phyloP scores from a whole-genome alignment of 1,140 invertebrate genomes.

The Drosophila funebris region DNA sequence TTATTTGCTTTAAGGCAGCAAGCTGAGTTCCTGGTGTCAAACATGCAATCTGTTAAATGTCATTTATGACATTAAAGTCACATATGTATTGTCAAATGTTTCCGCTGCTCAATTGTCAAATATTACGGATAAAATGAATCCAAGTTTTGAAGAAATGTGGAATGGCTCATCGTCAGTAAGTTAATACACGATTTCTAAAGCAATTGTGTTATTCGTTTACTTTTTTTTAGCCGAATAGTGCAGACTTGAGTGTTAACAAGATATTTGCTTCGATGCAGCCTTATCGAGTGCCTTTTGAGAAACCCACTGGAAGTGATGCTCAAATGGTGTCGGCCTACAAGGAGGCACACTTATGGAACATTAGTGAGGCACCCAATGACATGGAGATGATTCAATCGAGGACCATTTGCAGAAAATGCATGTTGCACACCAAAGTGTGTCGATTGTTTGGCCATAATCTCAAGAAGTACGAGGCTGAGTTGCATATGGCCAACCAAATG shows the following conservation, averaged over 20 bases:
- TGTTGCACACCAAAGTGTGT: constrained; percentile 37
- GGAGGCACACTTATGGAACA: not conserved
- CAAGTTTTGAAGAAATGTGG: constrained; percentile 33
- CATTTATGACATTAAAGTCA: not conserved
- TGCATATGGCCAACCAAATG: not conserved
- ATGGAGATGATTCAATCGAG: constrained; percentile 28
- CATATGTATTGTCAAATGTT: not conserved
- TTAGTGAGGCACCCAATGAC: not conserved
- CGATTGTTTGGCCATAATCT: constrained; percentile 21
- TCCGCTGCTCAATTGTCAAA: too few species aligned
- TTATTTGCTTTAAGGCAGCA: too few species aligned
- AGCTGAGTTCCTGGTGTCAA: too few species aligned
- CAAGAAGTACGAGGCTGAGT: not conserved
- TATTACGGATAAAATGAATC: constrained; percentile 17
- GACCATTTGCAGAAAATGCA: constrained; percentile 48
- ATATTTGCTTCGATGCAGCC: constrained; percentile 29
- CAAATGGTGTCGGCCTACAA: constrained; percentile 31
- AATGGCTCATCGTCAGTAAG: constrained; percentile 8
- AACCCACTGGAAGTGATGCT: not conserved
- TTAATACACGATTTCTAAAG: not conserved
- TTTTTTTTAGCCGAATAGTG: not conserved
- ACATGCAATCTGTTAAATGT: too few species aligned
- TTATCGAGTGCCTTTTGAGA: not conserved
- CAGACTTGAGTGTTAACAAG: not conserved
- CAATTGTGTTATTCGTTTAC: not conserved